phyloP scores from a whole-genome alignment of 2,113 vertebrate species.

The Myanophis thanlyinensis region DNA sequence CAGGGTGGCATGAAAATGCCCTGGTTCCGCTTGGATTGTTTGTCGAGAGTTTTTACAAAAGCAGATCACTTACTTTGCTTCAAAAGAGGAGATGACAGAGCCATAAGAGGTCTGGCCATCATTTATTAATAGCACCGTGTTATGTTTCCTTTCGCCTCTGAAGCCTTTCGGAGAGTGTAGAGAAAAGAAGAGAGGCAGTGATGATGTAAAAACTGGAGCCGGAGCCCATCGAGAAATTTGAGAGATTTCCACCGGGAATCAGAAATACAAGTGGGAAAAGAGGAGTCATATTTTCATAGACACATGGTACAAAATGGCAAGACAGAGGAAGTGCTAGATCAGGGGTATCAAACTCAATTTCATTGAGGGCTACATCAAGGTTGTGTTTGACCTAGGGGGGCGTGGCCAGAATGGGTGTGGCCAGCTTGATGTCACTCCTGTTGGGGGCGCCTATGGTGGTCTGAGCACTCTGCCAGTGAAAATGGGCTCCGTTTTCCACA shows the following conservation, averaged over 20 bases:
- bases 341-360: no score
- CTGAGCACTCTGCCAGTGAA: no score
- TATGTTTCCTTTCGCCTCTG: slow-evolving; percentile 40
- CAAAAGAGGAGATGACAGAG: slow-evolving; percentile 38
- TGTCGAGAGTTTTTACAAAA: neutral
- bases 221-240: neutral
- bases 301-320: neutral
- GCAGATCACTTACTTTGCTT: neutral
- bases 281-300: neutral
- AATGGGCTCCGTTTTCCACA: no score
- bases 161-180: slow-evolving; percentile 14
- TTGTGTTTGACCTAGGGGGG: no score
- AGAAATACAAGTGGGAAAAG: neutral
- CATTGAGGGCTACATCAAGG: no score
- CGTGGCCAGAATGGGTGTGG: no score
- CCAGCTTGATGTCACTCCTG: no score
- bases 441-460: no score
- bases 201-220: slow-evolving; percentile 36
- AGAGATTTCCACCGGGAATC: neutral
- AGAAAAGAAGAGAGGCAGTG: slow-evolving; percentile 13
- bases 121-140: slow-evolving; percentile 46
- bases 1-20: slow-evolving; percentile 7
- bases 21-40: neutral
- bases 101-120: slow-evolving; percentile 28
- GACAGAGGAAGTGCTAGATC: neutral